A percentile compares a stretch with the other conserved stretches of the same genome.
Conservation (phyloP, 92 coral and sea anemone species). For the Micromussa lordhowensis region DNA sequence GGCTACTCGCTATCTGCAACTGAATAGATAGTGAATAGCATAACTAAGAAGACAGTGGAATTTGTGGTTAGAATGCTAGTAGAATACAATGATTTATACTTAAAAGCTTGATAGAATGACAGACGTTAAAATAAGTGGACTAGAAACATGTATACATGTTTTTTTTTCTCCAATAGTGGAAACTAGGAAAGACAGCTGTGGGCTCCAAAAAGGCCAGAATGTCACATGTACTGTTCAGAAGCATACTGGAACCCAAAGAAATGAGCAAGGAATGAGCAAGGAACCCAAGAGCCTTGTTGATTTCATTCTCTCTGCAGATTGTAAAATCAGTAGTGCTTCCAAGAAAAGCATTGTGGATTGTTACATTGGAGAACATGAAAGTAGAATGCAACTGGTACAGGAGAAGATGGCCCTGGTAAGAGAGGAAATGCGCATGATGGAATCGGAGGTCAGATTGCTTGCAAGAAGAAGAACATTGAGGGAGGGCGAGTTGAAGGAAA, state of each 20-base stretch:
- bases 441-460: background rate
- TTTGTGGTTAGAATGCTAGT: no score
- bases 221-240: background rate
- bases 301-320: background rate
- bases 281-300: slow-evolving; percentile 12
- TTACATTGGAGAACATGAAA: background rate
- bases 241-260: background rate
- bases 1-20: no score
- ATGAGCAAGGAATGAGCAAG: background rate
- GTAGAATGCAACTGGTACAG: background rate
- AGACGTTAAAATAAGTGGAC: no score
- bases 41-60: no score
- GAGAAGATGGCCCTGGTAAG: background rate
- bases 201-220: background rate
- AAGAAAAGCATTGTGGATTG: background rate
- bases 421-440: background rate
- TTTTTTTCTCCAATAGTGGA: background rate
- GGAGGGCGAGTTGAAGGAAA: background rate
- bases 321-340: background rate
- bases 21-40: no score
- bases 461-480: background rate
- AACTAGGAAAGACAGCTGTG: background rate
- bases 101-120: no score
- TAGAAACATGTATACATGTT: background rate
- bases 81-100: no score